Evolutionary conservation across 2,113 vertebrate genomes (phyloP), one percentile per base, ranked within the genome.

Genomic region (Holacanthus passer): DNA sequence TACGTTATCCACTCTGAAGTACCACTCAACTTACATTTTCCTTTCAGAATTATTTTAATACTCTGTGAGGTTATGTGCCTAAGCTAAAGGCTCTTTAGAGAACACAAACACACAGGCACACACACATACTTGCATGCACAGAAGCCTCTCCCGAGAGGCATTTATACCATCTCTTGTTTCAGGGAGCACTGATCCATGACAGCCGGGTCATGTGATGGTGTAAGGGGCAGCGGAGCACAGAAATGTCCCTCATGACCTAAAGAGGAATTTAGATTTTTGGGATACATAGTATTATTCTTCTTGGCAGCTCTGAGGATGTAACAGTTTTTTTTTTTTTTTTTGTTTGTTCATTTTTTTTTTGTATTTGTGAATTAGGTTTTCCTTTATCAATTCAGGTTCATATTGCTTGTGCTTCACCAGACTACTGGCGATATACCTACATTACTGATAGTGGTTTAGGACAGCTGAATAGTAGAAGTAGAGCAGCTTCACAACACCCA

Each of bases 161-260:
- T 72, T 88, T 84, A 48, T 7, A 37, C 32, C 69, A 59, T 73
- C 64, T 67, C 70, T 56, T 68, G 35, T 79, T 72, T 55, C 48
- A 72, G 47, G 39, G 59, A 50, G 70, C 82, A 72, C 52, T 85
- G 82, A 79, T 79, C 79, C 79, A 81, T 77, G 62, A 29, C 73
- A 39, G 56, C 47, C 16, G 63, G 71, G 59, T 55, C 22, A 14
- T 72, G 72, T 67, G 62, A 83, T 68, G 47, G 24, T 58, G 20
- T 22, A 31, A n/a, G 45, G 72, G 45, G 29, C 59, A 70, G 69
- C 2, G 1, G 62, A 47, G 55, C 71, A 67, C 65, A 74, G 5
- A 16, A 41, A 70, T 14, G 10, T 59, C 35, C 63, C 47, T 48
- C 14, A 14, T 71, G 69, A 82, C 22, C 69, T 24, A 43, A 29